A percentile compares a stretch with the other conserved stretches of the same genome.
phyloP scores from a whole-genome alignment of 2,113 vertebrate species.

The Catharus fuscescens region DNA sequence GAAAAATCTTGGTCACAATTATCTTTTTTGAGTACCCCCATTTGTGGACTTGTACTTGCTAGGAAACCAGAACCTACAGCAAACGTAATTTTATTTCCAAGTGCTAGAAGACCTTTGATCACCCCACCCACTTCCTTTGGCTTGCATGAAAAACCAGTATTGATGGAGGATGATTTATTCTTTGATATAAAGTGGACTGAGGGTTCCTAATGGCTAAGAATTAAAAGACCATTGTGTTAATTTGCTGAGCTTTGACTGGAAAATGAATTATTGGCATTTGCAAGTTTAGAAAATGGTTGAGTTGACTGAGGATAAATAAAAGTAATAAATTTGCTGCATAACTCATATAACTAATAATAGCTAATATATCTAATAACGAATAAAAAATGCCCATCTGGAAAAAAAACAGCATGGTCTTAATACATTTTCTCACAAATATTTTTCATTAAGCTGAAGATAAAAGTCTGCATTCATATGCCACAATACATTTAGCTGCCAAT shows the following conservation, averaged over 20 bases:
- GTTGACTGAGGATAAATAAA: not conserved
- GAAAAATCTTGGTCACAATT: not conserved
- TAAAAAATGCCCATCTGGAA: not conserved
- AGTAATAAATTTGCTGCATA: not conserved
- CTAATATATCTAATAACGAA: not conserved
- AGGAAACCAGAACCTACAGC: not conserved
- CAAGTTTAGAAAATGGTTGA: not conserved
- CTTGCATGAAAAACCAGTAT: not conserved
- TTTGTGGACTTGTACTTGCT: not conserved
- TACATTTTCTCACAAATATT: not conserved
- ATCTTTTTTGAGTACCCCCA: not conserved
- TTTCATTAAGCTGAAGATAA: not conserved
- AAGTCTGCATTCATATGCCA: not conserved
- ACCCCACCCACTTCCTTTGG: not conserved
- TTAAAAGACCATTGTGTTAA: not conserved
- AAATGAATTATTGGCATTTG: not conserved
- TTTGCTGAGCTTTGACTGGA: not conserved
- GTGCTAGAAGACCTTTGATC: not conserved
- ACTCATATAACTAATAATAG: not conserved
- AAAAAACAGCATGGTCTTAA: not conserved
- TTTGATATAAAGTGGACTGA: not conserved
- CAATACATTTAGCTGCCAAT: not conserved
- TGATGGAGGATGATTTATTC: not conserved
- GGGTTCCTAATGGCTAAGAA: not conserved
- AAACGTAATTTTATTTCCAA: not conserved